Base-by-base conservation (phyloP, 1,140 invertebrate species). In the Habropoda laboriosa region DNA sequence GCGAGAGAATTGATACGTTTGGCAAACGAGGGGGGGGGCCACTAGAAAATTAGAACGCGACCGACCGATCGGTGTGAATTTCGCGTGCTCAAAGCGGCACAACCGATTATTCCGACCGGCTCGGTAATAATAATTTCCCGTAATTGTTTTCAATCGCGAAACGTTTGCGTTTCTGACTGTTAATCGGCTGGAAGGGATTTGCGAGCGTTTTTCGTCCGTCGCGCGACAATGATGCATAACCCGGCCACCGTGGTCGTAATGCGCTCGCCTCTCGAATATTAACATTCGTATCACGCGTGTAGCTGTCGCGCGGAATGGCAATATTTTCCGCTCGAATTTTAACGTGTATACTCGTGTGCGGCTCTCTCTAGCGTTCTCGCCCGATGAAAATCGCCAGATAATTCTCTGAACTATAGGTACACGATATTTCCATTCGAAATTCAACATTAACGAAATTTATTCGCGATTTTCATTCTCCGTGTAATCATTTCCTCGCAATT, bases 141-240 rank as follows among this genome's bases (percentile, higher is more conserved):
- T 57, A 67, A 57, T 57, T 47, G 74, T 76, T 66, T 70, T 58
- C 64, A 38, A 76, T 67, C 63, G 40, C 27, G 73, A 13, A 13
- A 57, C n/a, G 74, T 24, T 45, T 24, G 53, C 51, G 16, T 70
- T 70, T 32, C 64, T 18, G 27, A 58, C 24, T 27, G 64, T 70
- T 77, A 70, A 77, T 77, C 74, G 53, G 74, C 30, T 58, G 66
- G 32, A 58, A 58, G 40, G n/a, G 42, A 76, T 57, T 60, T 58
- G 40, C 63, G 18, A 38, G 35, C 21, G 21, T 67, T 75, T 67
- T 67, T 55, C 49, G 35, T 13, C 72, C 13, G 32, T 13, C n/a
- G 21, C 7, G 64, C 49, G 49, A 49, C 64, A 58, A 77, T 58
- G 74, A 77, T 51, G 53, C 42, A 75, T 13, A 49, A n/a, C 24